phyloP scores from a whole-genome alignment of 1,140 invertebrate genomes.

The Drosophila ohnishii region DNA sequence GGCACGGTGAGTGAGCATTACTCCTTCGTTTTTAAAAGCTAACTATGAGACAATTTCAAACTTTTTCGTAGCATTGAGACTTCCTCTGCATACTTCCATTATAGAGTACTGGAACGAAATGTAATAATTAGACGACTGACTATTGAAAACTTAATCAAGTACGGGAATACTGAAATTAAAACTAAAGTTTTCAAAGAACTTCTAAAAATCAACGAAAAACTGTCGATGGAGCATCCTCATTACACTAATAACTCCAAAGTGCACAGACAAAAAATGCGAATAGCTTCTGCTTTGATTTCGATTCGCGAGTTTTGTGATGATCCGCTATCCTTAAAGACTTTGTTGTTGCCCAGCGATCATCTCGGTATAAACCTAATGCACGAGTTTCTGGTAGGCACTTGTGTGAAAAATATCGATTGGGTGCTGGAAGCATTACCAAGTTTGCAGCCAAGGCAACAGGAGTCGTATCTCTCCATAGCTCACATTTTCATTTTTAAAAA shows the following conservation, averaged over 20 bases:
- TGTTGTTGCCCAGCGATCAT: not conserved
- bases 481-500: not conserved
- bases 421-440: not conserved
- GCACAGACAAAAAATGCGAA: not conserved
- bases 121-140: not conserved
- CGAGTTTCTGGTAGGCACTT: not conserved
- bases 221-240: not conserved
- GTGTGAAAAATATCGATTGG: not conserved
- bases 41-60: not conserved
- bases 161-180: not conserved
- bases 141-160: fast-evolving
- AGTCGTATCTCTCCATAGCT: not conserved
- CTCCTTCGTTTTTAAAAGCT: not conserved
- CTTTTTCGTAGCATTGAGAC: not conserved
- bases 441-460: not conserved
- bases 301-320: not conserved
- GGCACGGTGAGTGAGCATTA: not conserved
- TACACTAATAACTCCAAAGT: not conserved
- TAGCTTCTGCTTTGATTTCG: not conserved
- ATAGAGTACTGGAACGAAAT: not conserved
- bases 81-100: not conserved
- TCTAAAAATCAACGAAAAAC: not conserved
- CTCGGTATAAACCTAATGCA: not conserved
- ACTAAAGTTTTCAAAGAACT: not conserved
- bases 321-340: not conserved